phyloP scores from a whole-genome alignment of 2,888 invertebrate genomes.

The Ophonus ardosiacus region DNA sequence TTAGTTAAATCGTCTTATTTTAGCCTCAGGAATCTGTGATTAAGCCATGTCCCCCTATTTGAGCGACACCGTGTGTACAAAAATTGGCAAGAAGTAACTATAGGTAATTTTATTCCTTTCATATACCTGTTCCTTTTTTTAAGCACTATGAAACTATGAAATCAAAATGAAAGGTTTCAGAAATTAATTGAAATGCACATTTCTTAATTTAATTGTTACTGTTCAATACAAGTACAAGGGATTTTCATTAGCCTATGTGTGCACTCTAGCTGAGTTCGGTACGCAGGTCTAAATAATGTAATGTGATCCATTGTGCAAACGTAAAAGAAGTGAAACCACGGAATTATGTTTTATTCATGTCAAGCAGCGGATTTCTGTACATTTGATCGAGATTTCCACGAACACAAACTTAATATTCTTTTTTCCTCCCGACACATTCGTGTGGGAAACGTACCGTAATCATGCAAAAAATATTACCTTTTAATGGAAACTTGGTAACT shows the following conservation, averaged over 20 bases:
- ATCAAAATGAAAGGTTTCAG: not conserved
- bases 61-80: too few species aligned
- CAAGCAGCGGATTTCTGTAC: not conserved
- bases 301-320: conserved; percentile 27
- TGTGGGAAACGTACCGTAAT: not conserved
- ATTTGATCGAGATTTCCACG: conserved; percentile 23
- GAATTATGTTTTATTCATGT: conserved; percentile 16
- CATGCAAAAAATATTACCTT: not conserved
- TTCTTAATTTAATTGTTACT: not conserved
- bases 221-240: not conserved
- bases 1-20: too few species aligned
- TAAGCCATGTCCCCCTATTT: too few species aligned
- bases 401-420: not conserved
- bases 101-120: too few species aligned
- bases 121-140: too few species aligned
- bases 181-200: not conserved
- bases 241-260: not conserved
- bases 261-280: not conserved
- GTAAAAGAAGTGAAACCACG: not conserved
- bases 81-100: too few species aligned
- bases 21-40: too few species aligned
- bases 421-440: not conserved
- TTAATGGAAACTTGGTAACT: not conserved
- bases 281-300: not conserved
- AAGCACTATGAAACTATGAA: too few species aligned